Base-by-base conservation (phyloP, 2,888 invertebrate genomes). In the Ennomos quercinarius region DNA sequence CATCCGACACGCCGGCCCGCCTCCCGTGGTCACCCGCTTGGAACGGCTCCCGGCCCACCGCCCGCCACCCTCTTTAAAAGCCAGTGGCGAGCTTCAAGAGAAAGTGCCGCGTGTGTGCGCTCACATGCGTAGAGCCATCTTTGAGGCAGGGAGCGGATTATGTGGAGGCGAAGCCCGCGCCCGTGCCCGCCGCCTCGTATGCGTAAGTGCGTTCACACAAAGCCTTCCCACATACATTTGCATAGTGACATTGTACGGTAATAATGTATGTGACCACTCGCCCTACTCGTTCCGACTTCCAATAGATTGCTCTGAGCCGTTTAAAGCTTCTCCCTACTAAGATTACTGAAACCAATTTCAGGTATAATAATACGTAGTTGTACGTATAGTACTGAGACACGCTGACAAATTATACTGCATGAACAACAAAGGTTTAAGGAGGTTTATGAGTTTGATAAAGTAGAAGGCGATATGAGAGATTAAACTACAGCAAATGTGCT, bases 41-140 rank as follows among this genome's bases (percentile, higher is more conserved):
- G 86, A 89, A 88, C 89, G 78, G 77, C 77, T 85, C 84, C 83
- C 71, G 76, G 64, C 77, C 79, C 78, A 64, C 77, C 83, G 65
- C 83, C 83, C 78, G 73, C 86, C 90, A 84, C 89, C 91, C 91
- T 87, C 90, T 91, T 92, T 91, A 91, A 92, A 93, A 93, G 93
- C 93, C 93, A 92, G 89, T 91, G 93, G 92, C 92, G 92, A 93
- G 93, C 93, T 93, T 90, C 91, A 91, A 93, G 93, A 93, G 93
- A 93, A 93, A 93, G 91, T 92, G 93, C 93, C 91, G 87, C 90
- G 89, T 91, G 86, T 89, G 88, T 88, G 89, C 86, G 80, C 90
- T 87, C 90, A 91, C 91, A 91, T 89, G 84, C 89, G 88, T 89
- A 89, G 77, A 84, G 84, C 87, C 89, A 89, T 91, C 91, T 90